These are phyloP conservation scores for Tholera decimalis DNA, from an alignment of 2,888 invertebrate species.

Conservation along the genomic window DNA sequence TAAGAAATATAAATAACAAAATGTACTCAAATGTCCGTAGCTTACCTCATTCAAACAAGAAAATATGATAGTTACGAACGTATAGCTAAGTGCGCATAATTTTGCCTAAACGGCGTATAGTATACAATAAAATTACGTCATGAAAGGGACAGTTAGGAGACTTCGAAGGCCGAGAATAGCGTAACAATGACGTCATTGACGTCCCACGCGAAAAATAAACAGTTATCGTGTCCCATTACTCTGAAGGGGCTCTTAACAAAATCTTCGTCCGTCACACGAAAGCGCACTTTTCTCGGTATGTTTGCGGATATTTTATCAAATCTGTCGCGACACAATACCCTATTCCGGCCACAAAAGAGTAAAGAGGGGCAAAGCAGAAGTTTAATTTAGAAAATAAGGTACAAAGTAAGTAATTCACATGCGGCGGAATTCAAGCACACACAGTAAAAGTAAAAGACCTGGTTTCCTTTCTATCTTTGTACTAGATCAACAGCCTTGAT, in stretches of 20 bases:
- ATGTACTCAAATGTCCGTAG: constrained; percentile 19
- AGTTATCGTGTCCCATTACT: constrained; percentile 63
- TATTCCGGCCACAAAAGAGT: constrained; percentile 56
- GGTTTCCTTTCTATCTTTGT: constrained; percentile 55
- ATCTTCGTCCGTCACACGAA: constrained; percentile 43
- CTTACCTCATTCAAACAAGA: constrained; percentile 44
- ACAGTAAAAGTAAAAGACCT: constrained; percentile 44
- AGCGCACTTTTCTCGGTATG: constrained; percentile 30
- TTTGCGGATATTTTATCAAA: constrained; percentile 59
- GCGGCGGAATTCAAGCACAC: constrained; percentile 39
- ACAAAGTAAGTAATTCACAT: constrained; percentile 47
- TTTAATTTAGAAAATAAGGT: constrained; percentile 54
- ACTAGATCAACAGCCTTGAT: constrained; percentile 43
- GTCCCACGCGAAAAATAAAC: constrained; percentile 64
- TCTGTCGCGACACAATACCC: constrained; percentile 43
- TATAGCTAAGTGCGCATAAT: constrained; percentile 51
- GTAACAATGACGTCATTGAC: constrained; percentile 65
- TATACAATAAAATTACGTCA: constrained; percentile 60
- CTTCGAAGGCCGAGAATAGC: constrained; percentile 66
- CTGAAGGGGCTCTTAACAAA: constrained; percentile 52
- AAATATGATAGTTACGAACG: constrained; percentile 33
- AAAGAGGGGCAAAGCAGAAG: constrained; percentile 46
- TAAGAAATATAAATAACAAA: constrained; percentile 42
- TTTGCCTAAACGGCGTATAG: constrained; percentile 38
- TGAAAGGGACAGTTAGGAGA: constrained; percentile 67